Evolutionary conservation across 2,888 invertebrate genomes (phyloP).

Genomic region (Frankliniella fusca): DNA sequence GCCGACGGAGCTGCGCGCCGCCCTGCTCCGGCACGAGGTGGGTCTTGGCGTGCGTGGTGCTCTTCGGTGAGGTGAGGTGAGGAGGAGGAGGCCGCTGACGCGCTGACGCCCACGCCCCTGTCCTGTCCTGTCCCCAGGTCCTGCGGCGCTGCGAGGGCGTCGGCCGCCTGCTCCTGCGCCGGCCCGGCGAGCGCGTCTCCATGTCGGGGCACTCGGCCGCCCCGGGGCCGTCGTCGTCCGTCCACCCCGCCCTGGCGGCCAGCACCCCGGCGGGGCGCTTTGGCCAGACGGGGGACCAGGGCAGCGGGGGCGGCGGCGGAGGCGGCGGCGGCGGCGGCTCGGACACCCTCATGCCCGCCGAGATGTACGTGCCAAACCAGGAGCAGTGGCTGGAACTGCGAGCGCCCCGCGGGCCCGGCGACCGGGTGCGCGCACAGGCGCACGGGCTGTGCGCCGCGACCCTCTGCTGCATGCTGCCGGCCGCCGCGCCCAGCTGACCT

Average conservation of each 20-base stretch:
- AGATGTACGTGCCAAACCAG: conserved; percentile 90
- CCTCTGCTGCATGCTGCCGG: conserved; percentile 18
- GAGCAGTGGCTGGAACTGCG: conserved; percentile 81
- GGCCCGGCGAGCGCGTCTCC: conserved; percentile 78
- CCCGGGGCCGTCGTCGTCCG: conserved; percentile 48
- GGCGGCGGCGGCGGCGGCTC: conserved; percentile 47
- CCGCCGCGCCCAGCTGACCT: not conserved
- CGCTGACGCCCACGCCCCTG: too few relatives aligned
- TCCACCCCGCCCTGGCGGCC: conserved; percentile 89
- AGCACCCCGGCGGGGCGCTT: conserved; percentile 80
- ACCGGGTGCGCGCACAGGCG: not conserved
- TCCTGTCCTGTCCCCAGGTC: conserved; percentile 41
- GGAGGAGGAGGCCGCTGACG: too few relatives aligned
- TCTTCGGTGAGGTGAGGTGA: too few relatives aligned
- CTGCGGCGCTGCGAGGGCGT: conserved; percentile 79
- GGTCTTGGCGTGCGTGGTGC: too few relatives aligned
- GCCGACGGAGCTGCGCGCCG: conserved; percentile 44
- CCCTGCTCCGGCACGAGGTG: conserved; percentile 46
- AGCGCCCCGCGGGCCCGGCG: conserved; percentile 48
- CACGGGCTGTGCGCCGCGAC: conserved; percentile 20
- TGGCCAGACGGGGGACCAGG: conserved; percentile 53
- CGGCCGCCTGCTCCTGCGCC: conserved; percentile 69
- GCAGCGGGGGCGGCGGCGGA: not conserved
- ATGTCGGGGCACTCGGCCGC: conserved; percentile 56
- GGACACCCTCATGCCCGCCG: conserved; percentile 70